Base-by-base conservation (phyloP, 2,113 vertebrate genomes). In the Megaleporinus macrocephalus region DNA sequence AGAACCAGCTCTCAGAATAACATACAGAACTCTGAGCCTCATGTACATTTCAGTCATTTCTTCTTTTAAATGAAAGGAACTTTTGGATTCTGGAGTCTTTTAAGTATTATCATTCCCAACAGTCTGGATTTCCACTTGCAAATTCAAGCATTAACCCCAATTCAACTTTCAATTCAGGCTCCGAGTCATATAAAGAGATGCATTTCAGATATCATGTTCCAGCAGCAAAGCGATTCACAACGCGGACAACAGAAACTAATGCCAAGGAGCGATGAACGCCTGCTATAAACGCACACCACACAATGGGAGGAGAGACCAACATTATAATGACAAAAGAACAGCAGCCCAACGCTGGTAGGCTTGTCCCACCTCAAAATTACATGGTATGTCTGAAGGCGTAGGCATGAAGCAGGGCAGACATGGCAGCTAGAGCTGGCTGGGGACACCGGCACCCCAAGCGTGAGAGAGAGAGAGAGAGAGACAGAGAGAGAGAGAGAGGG, bases 381-480 rank as follows among this genome's bases (percentile, higher is more conserved):
- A 76, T 47, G 49, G 27, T 24, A 47, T 15, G 47, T 27, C 22
- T 26, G 51, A 11, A 18, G 26, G 78, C 33, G 26, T 15, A 55
- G n/a, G n/a, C 47, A 57, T 68, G 29, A 13, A 81, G 69, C 69
- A 69, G 61, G 26, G 36, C 20, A 65, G 24, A 74, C 75, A 66
- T 22, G 47, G 71, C 29, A 24, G 53, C 16, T 18, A 1, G 14
- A 7, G 13, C 27, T 59, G 61, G 29, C n/a, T 76, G 44, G 47
- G 57, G 13, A 75, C 44, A 41, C 30, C 30, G n/a, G 20, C 15
- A 61, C 12, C 14, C n/a, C 15, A 22, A 55, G 47, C 41, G n/a
- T 41, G 9, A 16, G 24, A n/a, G n/a, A n/a, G n/a, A n/a, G n/a
- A n/a, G n/a, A n/a, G n/a, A n/a, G n/a, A n/a, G n/a, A n/a, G n/a